Evolutionary conservation across 1,140 invertebrate species (phyloP).

Genomic region (Tetragonula clypearis): DNA sequence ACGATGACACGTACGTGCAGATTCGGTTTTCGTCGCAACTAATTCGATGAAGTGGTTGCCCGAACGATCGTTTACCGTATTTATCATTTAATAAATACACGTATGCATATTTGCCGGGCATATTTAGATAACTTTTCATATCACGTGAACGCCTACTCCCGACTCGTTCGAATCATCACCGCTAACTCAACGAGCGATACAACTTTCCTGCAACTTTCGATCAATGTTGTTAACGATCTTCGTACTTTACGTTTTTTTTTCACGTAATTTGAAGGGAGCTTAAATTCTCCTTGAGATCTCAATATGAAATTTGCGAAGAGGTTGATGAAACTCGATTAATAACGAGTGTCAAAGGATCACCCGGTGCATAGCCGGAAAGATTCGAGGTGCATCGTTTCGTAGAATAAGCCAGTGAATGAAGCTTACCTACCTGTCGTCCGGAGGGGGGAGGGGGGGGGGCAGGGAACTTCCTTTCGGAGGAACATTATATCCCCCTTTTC

Average conservation of each 20-base stretch:
- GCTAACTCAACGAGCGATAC: background rate
- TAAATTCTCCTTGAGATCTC: background rate
- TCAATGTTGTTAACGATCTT: background rate
- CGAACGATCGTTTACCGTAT: constrained; percentile 28
- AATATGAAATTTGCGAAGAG: background rate
- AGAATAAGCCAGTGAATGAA: constrained; percentile 4
- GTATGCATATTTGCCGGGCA: constrained; percentile 1
- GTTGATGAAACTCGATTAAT: background rate
- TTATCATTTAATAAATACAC: constrained; percentile 46
- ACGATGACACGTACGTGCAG: background rate
- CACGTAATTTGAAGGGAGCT: background rate
- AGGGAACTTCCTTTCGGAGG: background rate
- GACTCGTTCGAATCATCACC: background rate
- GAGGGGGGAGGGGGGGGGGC: background rate
- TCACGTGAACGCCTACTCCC: constrained; percentile 54
- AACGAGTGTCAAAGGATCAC: constrained; percentile 18
- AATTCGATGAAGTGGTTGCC: constrained; percentile 21
- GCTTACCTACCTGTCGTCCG: background rate
- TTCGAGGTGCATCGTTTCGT: constrained; percentile 9
- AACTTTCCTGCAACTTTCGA: background rate
- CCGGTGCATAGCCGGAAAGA: constrained; percentile 38
- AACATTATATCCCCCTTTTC: background rate
- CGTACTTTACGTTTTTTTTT: background rate
- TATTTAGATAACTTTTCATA: constrained; percentile 63
- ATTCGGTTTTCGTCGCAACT: constrained; percentile 26